Percentiles rank a stretch among this genome's conserved stretches.
Evolutionary conservation across 2,797 vertebrate genomes (phyloP).

Genomic region (Harpagifer antarcticus): DNA sequence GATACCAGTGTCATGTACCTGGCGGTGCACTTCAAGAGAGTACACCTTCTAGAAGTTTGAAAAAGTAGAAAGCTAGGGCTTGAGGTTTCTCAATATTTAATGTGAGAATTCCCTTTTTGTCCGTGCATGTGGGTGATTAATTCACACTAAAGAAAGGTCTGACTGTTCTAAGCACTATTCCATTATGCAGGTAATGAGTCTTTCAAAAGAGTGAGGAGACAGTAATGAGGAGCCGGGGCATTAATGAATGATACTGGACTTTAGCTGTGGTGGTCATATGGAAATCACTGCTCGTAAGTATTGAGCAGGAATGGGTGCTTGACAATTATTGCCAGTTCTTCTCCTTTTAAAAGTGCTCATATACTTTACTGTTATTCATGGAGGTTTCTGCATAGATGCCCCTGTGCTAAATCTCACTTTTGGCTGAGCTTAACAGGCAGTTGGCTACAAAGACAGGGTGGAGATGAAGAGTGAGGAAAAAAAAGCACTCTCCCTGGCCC

Average conservation of each 20-base stretch:
- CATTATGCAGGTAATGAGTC: conserved; percentile 91
- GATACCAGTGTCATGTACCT: conserved; percentile 66
- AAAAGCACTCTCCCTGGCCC: conserved; percentile 48
- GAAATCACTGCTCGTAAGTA: conserved; percentile 68
- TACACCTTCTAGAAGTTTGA: conserved; percentile 80
- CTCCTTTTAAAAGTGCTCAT: conserved; percentile 56
- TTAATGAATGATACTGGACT: conserved; percentile 88
- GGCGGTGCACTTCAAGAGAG: conserved; percentile 65
- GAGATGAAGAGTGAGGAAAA: conserved; percentile 7
- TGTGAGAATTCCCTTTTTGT: conserved; percentile 88
- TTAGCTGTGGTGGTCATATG: conserved; percentile 78
- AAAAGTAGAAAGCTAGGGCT: conserved; percentile 72
- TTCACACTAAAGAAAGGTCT: conserved; percentile 85
- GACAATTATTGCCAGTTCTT: conserved; percentile 74
- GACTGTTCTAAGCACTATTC: conserved; percentile 86
- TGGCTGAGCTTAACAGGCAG: conserved; percentile 66
- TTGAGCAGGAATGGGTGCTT: conserved; percentile 59
- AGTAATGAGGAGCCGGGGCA: conserved; percentile 86
- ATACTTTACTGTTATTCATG: conserved; percentile 71
- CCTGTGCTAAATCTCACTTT: conserved; percentile 76
- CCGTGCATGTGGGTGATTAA: conserved; percentile 84
- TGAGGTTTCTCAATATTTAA: conserved; percentile 86
- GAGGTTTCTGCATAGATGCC: conserved; percentile 60
- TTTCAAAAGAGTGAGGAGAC: conserved; percentile 87
- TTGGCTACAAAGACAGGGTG: conserved; percentile 13